Evolutionary conservation across 2,888 invertebrate genomes (phyloP).

Genomic region (Melanargia galathea): DNA sequence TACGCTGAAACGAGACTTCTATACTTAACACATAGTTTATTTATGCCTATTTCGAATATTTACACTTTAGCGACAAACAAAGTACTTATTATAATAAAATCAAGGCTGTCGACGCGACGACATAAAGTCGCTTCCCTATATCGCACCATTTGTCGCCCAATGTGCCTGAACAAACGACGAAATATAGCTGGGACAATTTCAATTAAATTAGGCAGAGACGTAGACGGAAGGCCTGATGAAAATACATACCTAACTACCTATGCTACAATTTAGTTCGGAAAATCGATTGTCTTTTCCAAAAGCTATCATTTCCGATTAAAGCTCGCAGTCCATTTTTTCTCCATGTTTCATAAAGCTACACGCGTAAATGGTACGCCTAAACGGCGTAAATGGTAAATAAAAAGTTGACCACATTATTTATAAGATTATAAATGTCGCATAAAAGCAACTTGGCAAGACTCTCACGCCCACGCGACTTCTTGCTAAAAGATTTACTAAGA

Average conservation of each 20-base stretch:
- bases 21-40: too few species aligned
- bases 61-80: background rate
- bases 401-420: background rate
- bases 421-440: background rate
- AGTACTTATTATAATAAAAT: conserved; percentile 7
- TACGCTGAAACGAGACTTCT: too few species aligned
- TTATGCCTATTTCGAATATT: background rate
- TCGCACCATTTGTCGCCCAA: conserved; percentile 17
- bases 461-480: conserved; percentile 2
- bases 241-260: conserved; percentile 1
- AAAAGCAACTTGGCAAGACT: background rate
- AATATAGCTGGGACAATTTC: conserved; percentile 14
- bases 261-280: background rate
- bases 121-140: conserved; percentile 15
- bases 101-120: conserved; percentile 5
- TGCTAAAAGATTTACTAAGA: conserved; percentile 6
- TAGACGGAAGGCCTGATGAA: conserved; percentile 6
- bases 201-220: conserved; percentile 20
- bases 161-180: conserved; percentile 14
- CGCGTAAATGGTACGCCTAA: too few species aligned
- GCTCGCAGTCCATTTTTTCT: background rate
- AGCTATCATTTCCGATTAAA: background rate
- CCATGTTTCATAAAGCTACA: too few species aligned
- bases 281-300: conserved; percentile 9
- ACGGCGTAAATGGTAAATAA: background rate